Evolutionary conservation across 2,113 vertebrate genomes (phyloP).

Genomic region (Tachysurus vachellii): DNA sequence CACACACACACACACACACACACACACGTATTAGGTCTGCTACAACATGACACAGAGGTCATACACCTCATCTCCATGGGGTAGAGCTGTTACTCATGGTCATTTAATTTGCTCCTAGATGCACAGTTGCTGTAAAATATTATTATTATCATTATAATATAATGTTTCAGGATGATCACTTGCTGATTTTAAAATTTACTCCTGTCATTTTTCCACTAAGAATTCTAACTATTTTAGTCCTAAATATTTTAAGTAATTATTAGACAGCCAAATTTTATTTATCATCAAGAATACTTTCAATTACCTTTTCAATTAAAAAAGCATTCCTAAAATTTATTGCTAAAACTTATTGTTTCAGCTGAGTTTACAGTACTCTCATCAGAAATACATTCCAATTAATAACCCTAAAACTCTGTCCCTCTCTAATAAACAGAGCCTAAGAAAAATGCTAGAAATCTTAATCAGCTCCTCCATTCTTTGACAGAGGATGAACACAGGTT

Average conservation of each 20-base stretch:
- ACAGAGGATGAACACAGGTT: slow-evolving; percentile 1
- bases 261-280: not conserved
- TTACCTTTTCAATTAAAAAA: not conserved
- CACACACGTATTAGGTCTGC: not conserved
- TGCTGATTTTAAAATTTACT: not conserved
- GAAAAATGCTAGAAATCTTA: slow-evolving; percentile 4
- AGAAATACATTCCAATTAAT: not conserved
- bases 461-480: not conserved
- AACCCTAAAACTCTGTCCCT: not conserved
- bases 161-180: not conserved
- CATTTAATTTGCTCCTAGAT: not conserved
- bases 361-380: not conserved
- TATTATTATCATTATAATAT: too few species aligned
- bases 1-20: not conserved
- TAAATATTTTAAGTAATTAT: not conserved
- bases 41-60: not conserved
- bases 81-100: not conserved
- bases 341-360: not conserved
- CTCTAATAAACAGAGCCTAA: not conserved
- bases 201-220: not conserved
- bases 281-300: not conserved
- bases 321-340: not conserved
- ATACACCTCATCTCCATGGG: not conserved
- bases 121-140: not conserved
- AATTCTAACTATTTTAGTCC: not conserved